Evolutionary conservation across 2,797 vertebrate genomes (phyloP).

Genomic region (Nannoperca australis): DNA sequence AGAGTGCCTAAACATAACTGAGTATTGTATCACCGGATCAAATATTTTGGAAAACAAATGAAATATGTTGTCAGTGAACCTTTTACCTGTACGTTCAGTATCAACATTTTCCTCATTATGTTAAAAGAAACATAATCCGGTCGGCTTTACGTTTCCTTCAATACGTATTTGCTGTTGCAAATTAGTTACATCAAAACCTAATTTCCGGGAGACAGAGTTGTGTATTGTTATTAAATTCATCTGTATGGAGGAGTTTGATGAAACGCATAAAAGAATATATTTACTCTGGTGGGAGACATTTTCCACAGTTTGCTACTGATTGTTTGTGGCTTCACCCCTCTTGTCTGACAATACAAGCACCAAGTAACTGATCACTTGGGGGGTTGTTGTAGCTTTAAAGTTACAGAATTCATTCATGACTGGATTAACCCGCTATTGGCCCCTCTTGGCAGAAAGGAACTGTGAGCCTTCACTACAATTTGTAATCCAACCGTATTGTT

Average conservation of each 20-base stretch:
- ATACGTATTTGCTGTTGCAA: not conserved
- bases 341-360: not conserved
- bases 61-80: no score
- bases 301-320: not conserved
- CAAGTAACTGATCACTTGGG: not conserved
- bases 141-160: not conserved
- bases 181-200: not conserved
- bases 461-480: not conserved
- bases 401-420: not conserved
- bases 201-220: not conserved
- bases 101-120: no score
- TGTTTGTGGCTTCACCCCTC: not conserved
- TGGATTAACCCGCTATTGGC: not conserved
- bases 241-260: not conserved
- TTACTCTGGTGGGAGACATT: not conserved
- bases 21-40: no score
- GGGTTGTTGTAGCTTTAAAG: not conserved
- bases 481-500: not conserved
- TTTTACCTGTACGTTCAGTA: no score
- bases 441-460: fast-evolving
- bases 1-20: no score
- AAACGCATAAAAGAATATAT: not conserved
- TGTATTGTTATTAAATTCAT: not conserved
- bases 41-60: no score
- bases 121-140: not conserved